Evolutionary conservation across 2,113 vertebrate species (phyloP), one percentile per base, ranked within the genome.

Genomic region (Embiotoca jacksoni): DNA sequence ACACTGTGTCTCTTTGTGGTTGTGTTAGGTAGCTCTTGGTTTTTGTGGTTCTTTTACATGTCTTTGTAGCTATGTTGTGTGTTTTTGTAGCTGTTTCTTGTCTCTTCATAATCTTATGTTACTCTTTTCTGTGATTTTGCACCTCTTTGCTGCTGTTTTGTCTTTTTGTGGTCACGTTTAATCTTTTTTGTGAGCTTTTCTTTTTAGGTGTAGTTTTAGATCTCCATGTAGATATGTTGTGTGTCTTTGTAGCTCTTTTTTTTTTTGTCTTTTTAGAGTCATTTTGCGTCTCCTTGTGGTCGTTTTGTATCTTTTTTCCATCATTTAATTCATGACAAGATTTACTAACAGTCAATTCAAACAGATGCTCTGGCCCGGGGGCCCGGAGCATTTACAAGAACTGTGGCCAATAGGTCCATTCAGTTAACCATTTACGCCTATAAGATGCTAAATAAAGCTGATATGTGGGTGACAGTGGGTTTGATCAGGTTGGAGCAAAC

Each of bases 401-500:
- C 52, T 30, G 58, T 7, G 2, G 11, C 30, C 54, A 66, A 10
- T 3, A 58, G 16, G 16, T 61, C 7, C 1, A 1, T 30, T 58
- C 23, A 30, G 4, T 23, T 14, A 54, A 62, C 31, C 11, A 52
- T 63, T 70, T 15, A 32, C 58, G 64, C 32, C n/a, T 58, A 37
- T 68, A 31, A 32, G n/a, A 70, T 35, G 14, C 14, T 33, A 16
- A 57, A 59, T 32, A 54, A 67, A 39, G 57, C 5, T 7, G 44
- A 7, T 33, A 41, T 65, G 56, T 64, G 30, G 46, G 63, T 64
- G 54, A 33, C 36, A 68, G 68, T 16, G 1, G 9, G 44, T 32
- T 44, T 84, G 56, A 35, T 32, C 53, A 57, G 39, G 58, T 37
- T n/a, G 13, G 16, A 60, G 65, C 35, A 68, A 62, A 55, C 11